Evolutionary conservation across 2,113 vertebrate species (phyloP), one percentile per base, ranked within the genome.

Genomic region (Forbesichthys papilliferus): DNA sequence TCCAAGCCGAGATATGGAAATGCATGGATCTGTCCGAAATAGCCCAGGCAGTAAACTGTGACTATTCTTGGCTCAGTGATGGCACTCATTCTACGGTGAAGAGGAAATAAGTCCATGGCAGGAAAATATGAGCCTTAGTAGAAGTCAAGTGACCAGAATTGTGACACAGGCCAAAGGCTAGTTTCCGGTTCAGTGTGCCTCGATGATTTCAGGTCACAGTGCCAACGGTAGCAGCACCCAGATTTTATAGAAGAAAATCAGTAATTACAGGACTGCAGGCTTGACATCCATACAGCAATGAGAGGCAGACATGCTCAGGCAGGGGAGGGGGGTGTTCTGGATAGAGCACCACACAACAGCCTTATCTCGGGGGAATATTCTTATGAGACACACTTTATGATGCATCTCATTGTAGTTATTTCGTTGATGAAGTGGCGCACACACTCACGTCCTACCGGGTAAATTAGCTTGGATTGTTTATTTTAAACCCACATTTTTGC

Each of bases 361-460:
- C 73, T 59, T 64, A 6, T 85, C 87, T 79, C 82, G 10, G 20
- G 81, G 84, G 81, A 68, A 81, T 83, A 84, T 70, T 74, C 83
- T 88, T 74, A 85, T 77, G 84, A 85, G 84, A 81, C 71, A 85
- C 83, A 27, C 27, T 27, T 86, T 79, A 80, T 82, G 27, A 69
- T 71, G 63, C 83, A 83, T 75, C 79, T 77, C 74, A 62, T 64
- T n/a, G 10, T 48, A 51, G 49, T 14, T 66, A 57, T 81, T 81
- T 87, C 75, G 85, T 75, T 81, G 77, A 84, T 66, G 12, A n/a
- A 16, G 5, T 55, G 9, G 7, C 18, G 14, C 49, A 51, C 49
- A 51, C 49, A 51, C 49, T 11, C 49, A 9, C 9, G 13, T 13
- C 9, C 9, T 13, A 51, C 49, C 9, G 1, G 13, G 13, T 2